Conservation (phyloP, 2,113 vertebrate species). For the Chlorocebus sabaeus region DNA sequence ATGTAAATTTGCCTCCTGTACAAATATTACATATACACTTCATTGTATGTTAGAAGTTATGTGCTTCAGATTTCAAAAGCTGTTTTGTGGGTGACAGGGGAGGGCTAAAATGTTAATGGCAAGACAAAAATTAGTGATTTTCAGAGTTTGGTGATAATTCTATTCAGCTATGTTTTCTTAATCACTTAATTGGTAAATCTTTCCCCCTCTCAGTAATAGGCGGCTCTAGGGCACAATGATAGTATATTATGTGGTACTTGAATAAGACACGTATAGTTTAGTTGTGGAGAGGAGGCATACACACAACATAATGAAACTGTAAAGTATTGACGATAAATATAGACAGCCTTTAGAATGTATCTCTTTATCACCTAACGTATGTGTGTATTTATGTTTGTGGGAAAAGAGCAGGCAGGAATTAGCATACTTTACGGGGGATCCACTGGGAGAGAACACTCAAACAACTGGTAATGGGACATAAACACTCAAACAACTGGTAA, state of each 20-base stretch:
- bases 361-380: background rate
- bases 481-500: background rate
- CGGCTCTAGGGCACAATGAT: background rate
- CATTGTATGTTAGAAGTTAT: background rate
- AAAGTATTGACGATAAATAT: background rate
- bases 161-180: background rate
- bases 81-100: background rate
- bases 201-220: background rate
- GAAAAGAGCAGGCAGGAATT: background rate
- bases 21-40: background rate
- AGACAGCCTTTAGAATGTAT: background rate
- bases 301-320: background rate
- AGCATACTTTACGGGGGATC: background rate
- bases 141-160: background rate
- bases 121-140: constrained; percentile 29
- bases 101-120: background rate
- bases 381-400: background rate
- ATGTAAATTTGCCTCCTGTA: background rate
- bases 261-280: background rate
- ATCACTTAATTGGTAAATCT: background rate
- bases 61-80: background rate
- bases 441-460: background rate
- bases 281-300: background rate
- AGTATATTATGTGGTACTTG: background rate
- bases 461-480: background rate